Percentiles rank a stretch among this genome's conserved stretches.
These are phyloP conservation scores for Rachycentron canadum DNA, from an alignment of 2,797 vertebrate species.

Conservation along the genomic window DNA sequence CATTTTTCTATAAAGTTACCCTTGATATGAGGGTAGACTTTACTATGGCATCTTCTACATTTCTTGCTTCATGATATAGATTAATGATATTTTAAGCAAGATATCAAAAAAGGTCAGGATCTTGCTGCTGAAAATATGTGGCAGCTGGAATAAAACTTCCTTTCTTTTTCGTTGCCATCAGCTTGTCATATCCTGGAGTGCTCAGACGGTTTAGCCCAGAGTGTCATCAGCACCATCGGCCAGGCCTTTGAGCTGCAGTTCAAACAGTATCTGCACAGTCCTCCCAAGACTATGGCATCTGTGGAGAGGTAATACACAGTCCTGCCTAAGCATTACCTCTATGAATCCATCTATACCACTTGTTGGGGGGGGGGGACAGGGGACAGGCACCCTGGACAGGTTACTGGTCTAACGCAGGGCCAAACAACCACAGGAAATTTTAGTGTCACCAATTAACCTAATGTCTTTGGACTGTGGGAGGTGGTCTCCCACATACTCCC, in stretches of 20 bases:
- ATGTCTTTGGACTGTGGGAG: too few relatives aligned
- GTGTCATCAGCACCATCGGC: conserved; percentile 96
- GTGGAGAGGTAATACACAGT: conserved; percentile 88
- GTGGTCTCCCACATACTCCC: too few relatives aligned
- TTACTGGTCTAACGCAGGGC: too few relatives aligned
- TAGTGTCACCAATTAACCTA: too few relatives aligned
- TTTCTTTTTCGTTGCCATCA: conserved; percentile 61
- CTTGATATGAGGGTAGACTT: neutral
- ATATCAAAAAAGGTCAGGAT: too few relatives aligned
- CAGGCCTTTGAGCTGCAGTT: conserved; percentile 99
- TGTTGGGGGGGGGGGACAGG: too few relatives aligned
- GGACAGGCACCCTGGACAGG: too few relatives aligned
- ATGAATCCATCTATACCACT: too few relatives aligned
- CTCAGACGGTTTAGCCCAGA: conserved; percentile 93
- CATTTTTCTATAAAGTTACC: neutral
- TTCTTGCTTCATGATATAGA: neutral
- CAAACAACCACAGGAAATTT: too few relatives aligned
- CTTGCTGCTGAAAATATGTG: neutral
- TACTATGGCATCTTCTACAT: neutral
- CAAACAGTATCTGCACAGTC: conserved; percentile 97
- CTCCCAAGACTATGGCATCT: conserved; percentile 88
- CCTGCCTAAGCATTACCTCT: neutral
- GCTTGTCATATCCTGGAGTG: conserved; percentile 99
- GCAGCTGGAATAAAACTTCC: neutral
- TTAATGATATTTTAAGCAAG: neutral